Base-by-base conservation (phyloP, 2,797 vertebrate species). In the Pogonophryne albipinna region DNA sequence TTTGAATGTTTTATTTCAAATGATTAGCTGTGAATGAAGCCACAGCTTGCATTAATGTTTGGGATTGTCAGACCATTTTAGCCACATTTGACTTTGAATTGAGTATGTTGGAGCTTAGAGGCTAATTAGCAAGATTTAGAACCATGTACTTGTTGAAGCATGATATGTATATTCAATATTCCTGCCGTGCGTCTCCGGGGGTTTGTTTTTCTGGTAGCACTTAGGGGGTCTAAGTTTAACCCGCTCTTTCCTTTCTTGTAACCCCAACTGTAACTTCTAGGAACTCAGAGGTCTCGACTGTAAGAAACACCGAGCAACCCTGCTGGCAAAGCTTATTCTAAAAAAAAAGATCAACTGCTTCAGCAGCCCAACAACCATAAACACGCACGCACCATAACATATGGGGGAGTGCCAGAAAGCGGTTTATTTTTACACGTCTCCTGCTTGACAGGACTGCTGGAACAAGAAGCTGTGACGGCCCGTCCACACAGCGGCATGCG, bases 281-380 rank as follows among this genome's bases (percentile, higher is more conserved):
- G 68, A 71, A 71, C 49, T 71, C 12, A 9, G 27, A 73, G 64
- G 51, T 78, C 20, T 41, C 49, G 2, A 45, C 75, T 71, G 83
- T 91, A 92, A 93, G 76, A 52, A 84, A 90, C 85, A 85, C 89
- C 50, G 14, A 47, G 75, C 42, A 73, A 42, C 79, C 86, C 64
- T 89, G 92, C 93, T 90, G 85, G 69, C 85, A 76, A 85, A 79
- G 91, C 74, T 50, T 8, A 51, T 88, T 94, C 23, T 95, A 93
- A 94, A 91, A 93, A 95, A 95, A 95, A 93, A 27, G 93, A 88
- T 81, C 71, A 84, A 85, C 45, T 66, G 49, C 71, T 56, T 51
- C 56, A 57, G 60, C 64, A 49, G 17, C 38, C 55, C 56, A 15
- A n/a, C 20, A 42, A 70, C 76, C 50, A 57, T 19, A 44, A 19